Base-by-base conservation (phyloP, 2,113 vertebrate genomes). In the Aptenodytes forsteri region DNA sequence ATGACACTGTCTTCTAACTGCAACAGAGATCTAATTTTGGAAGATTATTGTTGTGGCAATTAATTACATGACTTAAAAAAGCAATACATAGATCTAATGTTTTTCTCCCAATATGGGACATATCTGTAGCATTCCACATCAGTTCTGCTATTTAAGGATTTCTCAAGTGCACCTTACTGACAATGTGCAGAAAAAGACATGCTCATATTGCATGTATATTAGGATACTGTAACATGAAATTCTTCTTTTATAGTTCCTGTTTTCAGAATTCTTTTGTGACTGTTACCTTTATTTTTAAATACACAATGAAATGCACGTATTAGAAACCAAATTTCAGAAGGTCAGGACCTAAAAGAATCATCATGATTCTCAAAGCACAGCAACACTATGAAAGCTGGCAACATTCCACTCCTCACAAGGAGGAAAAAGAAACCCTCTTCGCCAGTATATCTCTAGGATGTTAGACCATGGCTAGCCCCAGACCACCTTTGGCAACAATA, bases 141-240 rank as follows among this genome's bases (percentile, higher is more conserved):
- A 80, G 22, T 50, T 89, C 19, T 32, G 21, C 19, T 22, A 62
- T 61, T 80, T 59, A 65, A 47, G 76, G 58, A 56, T 50, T 61
- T 79, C 47, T 71, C 55, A 73, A 77, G 42, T 18, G 47, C 47
- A 34, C 17, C 18, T 73, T 18, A 42, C 0, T 62, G 59, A 82
- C 17, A 58, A 54, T 2, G 5, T 7, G 8, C 62, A 72, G 26
- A 83, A 16, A 46, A 73, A 36, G 70, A 47, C 17, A 65, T 9
- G 59, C 15, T 72, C 1, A 0, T 32, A 56, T 9, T 15, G 2
- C 46, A 55, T 7, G 27, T 17, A 3, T 4, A 40, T 61, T 4
- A 59, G 19, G 10, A 56, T 18, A 55, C 5, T 22, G 21, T 23
- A 54, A 56, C 19, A 58, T 17, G 16, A 58, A 30, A 49, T 58